Evolutionary conservation across 2,113 vertebrate species (phyloP), one percentile per base, ranked within the genome.

Genomic region (Corythoichthys intestinalis): DNA sequence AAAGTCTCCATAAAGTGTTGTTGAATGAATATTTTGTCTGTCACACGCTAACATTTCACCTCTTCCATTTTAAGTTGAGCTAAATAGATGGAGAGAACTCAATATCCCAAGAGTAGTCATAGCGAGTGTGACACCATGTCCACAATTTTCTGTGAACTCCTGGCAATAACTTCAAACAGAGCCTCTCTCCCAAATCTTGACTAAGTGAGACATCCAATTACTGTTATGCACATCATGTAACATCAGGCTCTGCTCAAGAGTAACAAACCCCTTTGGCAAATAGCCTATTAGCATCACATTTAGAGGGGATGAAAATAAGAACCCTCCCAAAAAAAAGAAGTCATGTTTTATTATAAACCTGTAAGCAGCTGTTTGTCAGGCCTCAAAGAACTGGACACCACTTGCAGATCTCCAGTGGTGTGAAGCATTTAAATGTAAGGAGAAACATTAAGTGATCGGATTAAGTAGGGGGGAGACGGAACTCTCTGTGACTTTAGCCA

Each of bases 161-260:
- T n/a, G 50, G 50, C 15, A 20, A 20, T 53, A 17, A 20, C 50
- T 53, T 5, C 2, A 53, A 7, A 20, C 14, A n/a, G 50, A 53
- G 50, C 50, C n/a, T 53, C n/a, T 53, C 17, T 53, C 50, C 17
- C 50, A n/a, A n/a, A 53, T 7, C 3, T 68, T 67, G 57, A 54
- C 46, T 11, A 41, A 76, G 67, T 74, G 71, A 75, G 75, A 82
- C 84, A 78, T 82, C 67, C 77, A 63, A 79, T 89, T 83, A 81
- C 69, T 67, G 54, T 48, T 39, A 57, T 74, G 79, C 37, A 82
- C 71, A 47, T 86, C 80, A 73, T 67, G 69, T 67, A 74, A 70
- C 76, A 54, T 70, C 58, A 70, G 58, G 52, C 59, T 61, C 75
- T 61, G 73, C 61, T 58, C 44, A 73, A 17, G 76, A 68, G 72